These are phyloP conservation scores for Drosophila triauraria DNA, from an alignment of 1,140 invertebrate species.

Conservation along the genomic window DNA sequence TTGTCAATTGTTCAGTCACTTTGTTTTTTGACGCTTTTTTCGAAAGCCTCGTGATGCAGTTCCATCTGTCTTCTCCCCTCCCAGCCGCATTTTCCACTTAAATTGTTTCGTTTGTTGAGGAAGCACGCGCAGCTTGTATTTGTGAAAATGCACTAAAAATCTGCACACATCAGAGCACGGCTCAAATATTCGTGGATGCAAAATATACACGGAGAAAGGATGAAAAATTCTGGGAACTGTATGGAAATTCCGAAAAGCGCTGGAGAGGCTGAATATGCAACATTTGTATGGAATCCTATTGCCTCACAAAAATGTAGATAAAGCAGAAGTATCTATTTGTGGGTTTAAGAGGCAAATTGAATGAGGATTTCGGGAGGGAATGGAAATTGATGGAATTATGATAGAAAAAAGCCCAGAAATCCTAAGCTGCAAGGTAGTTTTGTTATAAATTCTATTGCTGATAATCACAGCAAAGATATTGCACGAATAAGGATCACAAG, in stretches of 20 bases:
- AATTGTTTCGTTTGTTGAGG: slow-evolving; percentile 24
- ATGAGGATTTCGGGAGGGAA: background rate
- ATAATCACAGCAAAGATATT: background rate
- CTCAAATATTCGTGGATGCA: slow-evolving; percentile 9
- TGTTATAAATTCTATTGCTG: slow-evolving; percentile 17
- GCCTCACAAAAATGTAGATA: slow-evolving; percentile 1
- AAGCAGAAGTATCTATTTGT: slow-evolving; percentile 35
- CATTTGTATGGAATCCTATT: slow-evolving; percentile 47
- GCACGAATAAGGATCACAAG: background rate
- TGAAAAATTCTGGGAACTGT: background rate
- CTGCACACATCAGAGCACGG: background rate
- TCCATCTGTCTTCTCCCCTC: too few relatives aligned
- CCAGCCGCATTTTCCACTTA: slow-evolving; percentile 10
- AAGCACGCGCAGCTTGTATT: slow-evolving; percentile 37
- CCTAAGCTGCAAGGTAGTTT: background rate
- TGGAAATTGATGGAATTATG: background rate
- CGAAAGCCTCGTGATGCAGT: background rate
- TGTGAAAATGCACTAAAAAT: slow-evolving; percentile 16
- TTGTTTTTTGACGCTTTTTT: slow-evolving; percentile 29
- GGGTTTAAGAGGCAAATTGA: slow-evolving; percentile 11
- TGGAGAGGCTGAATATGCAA: slow-evolving; percentile 15
- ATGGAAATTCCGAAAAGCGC: too few relatives aligned
- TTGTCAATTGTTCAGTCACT: slow-evolving; percentile 40
- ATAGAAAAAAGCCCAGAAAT: background rate
- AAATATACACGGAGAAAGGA: background rate